Percentiles rank a stretch among this genome's conserved stretches.
Conservation (phyloP, 2,797 vertebrate genomes). For the Apogon talboti region DNA sequence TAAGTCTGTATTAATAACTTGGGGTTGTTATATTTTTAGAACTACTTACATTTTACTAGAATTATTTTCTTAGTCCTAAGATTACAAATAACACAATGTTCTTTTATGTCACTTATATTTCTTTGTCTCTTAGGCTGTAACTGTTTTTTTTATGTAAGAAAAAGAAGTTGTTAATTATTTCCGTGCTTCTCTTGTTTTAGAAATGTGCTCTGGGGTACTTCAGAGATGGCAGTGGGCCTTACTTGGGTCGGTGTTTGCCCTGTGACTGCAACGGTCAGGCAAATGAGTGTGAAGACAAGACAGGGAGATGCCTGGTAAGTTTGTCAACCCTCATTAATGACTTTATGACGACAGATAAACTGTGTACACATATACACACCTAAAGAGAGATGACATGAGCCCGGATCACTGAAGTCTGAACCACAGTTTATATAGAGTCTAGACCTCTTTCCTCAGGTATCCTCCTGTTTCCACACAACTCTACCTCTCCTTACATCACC, state of each 20-base stretch:
- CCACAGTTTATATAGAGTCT: conserved; percentile 44
- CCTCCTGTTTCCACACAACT: no score
- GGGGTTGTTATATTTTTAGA: no score
- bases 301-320: conserved; percentile 93
- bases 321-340: background rate
- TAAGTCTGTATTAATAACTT: no score
- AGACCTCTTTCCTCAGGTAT: conserved; percentile 16
- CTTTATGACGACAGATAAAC: conserved; percentile 8
- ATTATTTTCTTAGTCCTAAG: no score
- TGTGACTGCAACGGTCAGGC: conserved; percentile 92
- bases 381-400: conserved; percentile 12
- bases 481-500: background rate
- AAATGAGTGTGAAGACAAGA: conserved; percentile 87
- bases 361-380: conserved; percentile 8
- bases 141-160: no score
- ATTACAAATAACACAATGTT: no score
- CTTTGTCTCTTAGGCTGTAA: no score
- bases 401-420: conserved; percentile 18
- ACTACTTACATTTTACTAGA: no score
- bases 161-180: no score
- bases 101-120: no score
- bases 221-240: conserved; percentile 78
- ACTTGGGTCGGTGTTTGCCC: conserved; percentile 85
- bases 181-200: conserved; percentile 71
- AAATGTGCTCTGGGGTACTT: conserved; percentile 90